Conservation (phyloP, 1,140 invertebrate species). For the Magallana gigas region DNA sequence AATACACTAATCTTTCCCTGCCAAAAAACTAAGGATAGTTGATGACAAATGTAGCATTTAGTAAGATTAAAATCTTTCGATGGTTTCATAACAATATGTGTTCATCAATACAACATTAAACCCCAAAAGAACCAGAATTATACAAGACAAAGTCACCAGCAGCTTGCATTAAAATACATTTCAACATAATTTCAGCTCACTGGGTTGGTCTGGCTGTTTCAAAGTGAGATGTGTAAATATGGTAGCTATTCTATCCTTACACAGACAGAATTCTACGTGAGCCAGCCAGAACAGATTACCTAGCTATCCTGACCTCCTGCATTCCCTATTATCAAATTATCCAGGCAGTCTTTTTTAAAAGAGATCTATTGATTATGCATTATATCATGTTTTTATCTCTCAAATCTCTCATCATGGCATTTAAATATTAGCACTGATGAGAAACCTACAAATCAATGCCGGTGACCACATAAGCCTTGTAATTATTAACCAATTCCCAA, state of each 20-base stretch:
- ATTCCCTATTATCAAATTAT: conserved; percentile 7
- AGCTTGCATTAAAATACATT: too few relatives aligned
- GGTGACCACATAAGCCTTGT: neutral
- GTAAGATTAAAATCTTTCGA: too few relatives aligned
- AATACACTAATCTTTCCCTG: too few relatives aligned
- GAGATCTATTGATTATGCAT: conserved; percentile 26
- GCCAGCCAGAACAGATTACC: conserved; percentile 16
- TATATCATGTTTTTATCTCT: conserved; percentile 22
- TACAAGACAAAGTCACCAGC: too few relatives aligned
- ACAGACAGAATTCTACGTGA: neutral
- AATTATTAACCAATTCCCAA: neutral
- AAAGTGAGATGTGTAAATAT: conserved; percentile 12
- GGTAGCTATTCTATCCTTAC: neutral
- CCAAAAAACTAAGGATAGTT: too few relatives aligned
- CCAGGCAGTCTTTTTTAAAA: neutral
- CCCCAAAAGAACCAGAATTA: too few relatives aligned
- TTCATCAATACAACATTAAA: too few relatives aligned
- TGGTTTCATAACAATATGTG: too few relatives aligned
- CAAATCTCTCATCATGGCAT: conserved; percentile 28
- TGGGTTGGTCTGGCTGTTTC: neutral
- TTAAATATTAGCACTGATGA: conserved; percentile 28
- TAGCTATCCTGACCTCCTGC: conserved; percentile 17
- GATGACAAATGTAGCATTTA: too few relatives aligned
- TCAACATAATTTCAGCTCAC: too few relatives aligned
- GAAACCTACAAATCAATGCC: neutral